Base-by-base conservation (phyloP, 2,113 vertebrate genomes). In the Bufo bufo region DNA sequence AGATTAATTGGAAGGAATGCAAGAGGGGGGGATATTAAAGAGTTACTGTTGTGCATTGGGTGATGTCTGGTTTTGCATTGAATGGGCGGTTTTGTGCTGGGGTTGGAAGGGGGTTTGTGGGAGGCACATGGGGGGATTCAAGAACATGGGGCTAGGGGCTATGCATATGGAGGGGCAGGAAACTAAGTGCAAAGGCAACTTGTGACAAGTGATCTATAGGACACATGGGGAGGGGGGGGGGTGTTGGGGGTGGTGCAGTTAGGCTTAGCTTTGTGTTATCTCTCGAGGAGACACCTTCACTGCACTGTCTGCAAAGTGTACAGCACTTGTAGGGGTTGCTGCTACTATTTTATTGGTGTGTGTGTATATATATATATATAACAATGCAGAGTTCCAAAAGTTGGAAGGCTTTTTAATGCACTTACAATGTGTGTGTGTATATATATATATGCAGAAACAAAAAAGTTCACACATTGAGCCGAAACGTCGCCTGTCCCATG, bases 1-100 rank as follows among this genome's bases (percentile, higher is more conserved):
- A 75, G 72, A 75, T 75, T 75, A 75, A 75, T 75, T 75, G 72
- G 72, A 75, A 75, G 72, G 72, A 75, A 75, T 75, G 72, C 72
- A 50, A 19, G 33, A 33, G 33, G 19, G 65, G 72, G 72, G 69
- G 72, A 20, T 49, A 75, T 20, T 75, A 20, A 49, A 75, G 47
- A 75, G 72, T 6, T 6, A 9, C 5, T 19, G 50, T 50, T 20
- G 45, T 75, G 47, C 72, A 75, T 2, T 4, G 72, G 72, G 50
- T 20, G 72, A 6, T 10, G 72, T n/a, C n/a, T 74, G 2, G 14
- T 2, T 23, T 3, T 3, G 72, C 14, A 16, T 17, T 75, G 43
- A 19, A 50, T 50, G 72, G 72, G 45, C 45, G n/a, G 71, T 10
- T 6, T 16, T 43, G 71, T 2, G 13, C 6, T 16, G 72, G 17